Base-by-base conservation (phyloP, 2,797 vertebrate genomes). In the Platyrinchus mystaceus region DNA sequence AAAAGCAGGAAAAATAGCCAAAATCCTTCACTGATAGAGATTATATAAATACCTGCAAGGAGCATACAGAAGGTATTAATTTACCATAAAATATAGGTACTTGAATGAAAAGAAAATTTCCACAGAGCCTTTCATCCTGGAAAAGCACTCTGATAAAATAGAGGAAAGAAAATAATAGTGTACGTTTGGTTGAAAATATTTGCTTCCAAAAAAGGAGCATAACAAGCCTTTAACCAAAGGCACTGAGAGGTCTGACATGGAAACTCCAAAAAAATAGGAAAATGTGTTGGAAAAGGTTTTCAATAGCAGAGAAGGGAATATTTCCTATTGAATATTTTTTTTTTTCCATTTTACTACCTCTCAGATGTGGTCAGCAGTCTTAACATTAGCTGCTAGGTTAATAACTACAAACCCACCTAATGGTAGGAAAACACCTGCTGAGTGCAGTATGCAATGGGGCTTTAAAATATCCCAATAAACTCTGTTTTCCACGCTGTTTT, bases 21-120 rank as follows among this genome's bases (percentile, higher is more conserved):
- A 86, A 87, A 89, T 56, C 46, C 27, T 91, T 75, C 78, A 43
- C 76, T 88, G 84, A 84, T 3, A 66, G 22, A 76, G 66, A 81
- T 76, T 67, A 75, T 55, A 89, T 46, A 84, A 94, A 90, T 49
- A 59, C 7, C 36, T 84, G 60, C 23, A 59, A 80, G 53, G 59
- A 94, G 93, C 2, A 1, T 63, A 56, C 36, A 59, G 63, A 64
- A 85, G 47, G 58, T 71, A 62, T 50, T 90, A 87, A 85, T 75
- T 81, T 87, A 67, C 78, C 46, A 41, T 74, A 94, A 77, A 87
- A 87, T 67, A 80, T 2, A 83, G 32, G 62, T 50, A 81, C 32
- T 75, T 47, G 78, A 94, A 75, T 37, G n/a, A 84, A 56, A 53
- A 76, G 56, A 92, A 77, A 71, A 56, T 37, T 87, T 74, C 58